phyloP scores from a whole-genome alignment of 2,113 vertebrate genomes.

The Scalopus aquaticus region DNA sequence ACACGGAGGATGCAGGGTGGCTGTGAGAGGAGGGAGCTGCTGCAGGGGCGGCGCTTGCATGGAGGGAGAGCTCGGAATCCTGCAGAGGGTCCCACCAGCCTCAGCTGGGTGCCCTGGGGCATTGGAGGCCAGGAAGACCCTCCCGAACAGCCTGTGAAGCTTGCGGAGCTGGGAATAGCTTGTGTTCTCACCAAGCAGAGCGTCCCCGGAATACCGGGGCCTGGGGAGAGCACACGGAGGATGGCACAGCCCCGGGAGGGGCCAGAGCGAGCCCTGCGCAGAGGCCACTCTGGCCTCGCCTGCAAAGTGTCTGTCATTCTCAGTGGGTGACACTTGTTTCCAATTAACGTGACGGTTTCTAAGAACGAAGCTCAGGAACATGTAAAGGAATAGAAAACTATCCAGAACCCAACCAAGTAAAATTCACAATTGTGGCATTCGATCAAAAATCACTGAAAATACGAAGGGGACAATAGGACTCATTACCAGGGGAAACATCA shows the following conservation, averaged over 20 bases:
- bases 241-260: not conserved
- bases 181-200: not conserved
- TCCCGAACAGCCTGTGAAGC: accelerated
- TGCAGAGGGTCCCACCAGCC: not conserved
- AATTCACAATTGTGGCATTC: not conserved
- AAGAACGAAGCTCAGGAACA: not conserved
- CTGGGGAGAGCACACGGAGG: not conserved
- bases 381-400: not conserved
- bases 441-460: not conserved
- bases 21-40: accelerated
- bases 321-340: not conserved
- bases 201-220: no score
- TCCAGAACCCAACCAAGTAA: not conserved
- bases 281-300: not conserved
- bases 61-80: not conserved
- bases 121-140: not conserved
- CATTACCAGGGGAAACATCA: not conserved
- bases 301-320: not conserved
- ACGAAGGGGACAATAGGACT: not conserved
- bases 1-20: no score
- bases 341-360: not conserved
- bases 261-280: no score
- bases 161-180: no score
- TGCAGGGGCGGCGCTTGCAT: not conserved
- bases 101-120: accelerated